Conservation (phyloP, 2,888 invertebrate genomes). For the Liopterus haemorrhoidalis region DNA sequence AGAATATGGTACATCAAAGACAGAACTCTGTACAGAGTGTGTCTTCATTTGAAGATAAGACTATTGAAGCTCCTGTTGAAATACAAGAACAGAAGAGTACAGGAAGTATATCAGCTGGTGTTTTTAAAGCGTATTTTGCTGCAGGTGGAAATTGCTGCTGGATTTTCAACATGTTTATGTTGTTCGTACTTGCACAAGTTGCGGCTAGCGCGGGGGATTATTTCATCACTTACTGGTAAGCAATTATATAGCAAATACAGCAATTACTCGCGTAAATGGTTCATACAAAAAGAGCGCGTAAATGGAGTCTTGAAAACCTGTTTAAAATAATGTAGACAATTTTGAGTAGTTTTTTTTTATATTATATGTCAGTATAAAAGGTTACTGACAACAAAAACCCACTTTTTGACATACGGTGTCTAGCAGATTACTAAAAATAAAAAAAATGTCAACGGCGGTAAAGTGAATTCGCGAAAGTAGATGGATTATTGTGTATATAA, state of each 20-base stretch:
- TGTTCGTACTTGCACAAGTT: constrained; percentile 62
- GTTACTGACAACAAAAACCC: no score
- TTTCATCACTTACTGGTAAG: constrained; percentile 71
- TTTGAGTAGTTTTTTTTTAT: no score
- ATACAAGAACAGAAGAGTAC: constrained; percentile 55
- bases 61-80: constrained; percentile 40
- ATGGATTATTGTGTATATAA: no score
- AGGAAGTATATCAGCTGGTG: constrained; percentile 48
- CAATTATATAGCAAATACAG: constrained; percentile 20
- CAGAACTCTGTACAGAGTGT: constrained; percentile 51
- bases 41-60: constrained; percentile 42
- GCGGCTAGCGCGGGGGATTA: constrained; percentile 70
- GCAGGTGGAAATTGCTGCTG: constrained; percentile 64
- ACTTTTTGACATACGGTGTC: no score
- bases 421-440: no score
- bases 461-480: no score
- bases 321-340: neutral
- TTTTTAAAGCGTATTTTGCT: constrained; percentile 64
- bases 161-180: constrained; percentile 53
- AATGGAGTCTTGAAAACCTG: no score
- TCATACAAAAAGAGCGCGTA: no score
- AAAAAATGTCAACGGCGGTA: no score
- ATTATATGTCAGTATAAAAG: no score
- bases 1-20: constrained; percentile 36
- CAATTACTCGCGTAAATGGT: no score